phyloP scores from a whole-genome alignment of 2,113 vertebrate genomes.

The Columba livia region DNA sequence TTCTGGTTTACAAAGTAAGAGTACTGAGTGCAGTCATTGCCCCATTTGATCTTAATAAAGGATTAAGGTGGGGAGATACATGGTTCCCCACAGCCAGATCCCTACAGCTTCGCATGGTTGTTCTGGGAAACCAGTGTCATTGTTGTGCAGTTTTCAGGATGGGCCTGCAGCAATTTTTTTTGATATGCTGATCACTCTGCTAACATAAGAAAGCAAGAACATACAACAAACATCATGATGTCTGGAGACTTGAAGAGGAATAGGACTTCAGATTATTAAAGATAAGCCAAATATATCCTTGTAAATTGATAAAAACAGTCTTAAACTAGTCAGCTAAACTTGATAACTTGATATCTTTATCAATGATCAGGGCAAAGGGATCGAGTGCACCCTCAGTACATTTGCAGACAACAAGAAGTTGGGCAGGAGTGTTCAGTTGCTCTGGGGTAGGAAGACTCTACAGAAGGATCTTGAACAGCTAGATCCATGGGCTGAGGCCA shows the following conservation, averaged over 20 bases:
- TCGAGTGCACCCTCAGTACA: too few relatives aligned
- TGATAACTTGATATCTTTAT: not conserved
- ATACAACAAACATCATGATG: not conserved
- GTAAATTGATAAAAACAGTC: not conserved
- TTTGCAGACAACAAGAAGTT: too few relatives aligned
- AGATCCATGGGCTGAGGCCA: too few relatives aligned
- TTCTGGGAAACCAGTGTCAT: not conserved
- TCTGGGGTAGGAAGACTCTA: too few relatives aligned
- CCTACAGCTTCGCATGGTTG: rapidly evolving
- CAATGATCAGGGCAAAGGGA: too few relatives aligned
- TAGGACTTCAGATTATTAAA: not conserved
- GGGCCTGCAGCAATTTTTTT: not conserved
- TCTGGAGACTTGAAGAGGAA: not conserved
- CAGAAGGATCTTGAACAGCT: too few relatives aligned
- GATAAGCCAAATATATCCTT: not conserved
- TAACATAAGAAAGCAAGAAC: not conserved
- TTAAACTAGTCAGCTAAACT: not conserved
- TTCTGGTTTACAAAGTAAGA: not conserved
- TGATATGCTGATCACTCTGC: not conserved
- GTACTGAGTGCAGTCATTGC: not conserved
- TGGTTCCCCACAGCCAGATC: not conserved
- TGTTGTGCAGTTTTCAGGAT: not conserved
- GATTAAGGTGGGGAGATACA: not conserved
- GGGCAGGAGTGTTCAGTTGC: too few relatives aligned
- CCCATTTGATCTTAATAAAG: not conserved